These are phyloP conservation scores for Semnornis frantzii DNA, from an alignment of 2,113 vertebrate species.

Conservation along the genomic window DNA sequence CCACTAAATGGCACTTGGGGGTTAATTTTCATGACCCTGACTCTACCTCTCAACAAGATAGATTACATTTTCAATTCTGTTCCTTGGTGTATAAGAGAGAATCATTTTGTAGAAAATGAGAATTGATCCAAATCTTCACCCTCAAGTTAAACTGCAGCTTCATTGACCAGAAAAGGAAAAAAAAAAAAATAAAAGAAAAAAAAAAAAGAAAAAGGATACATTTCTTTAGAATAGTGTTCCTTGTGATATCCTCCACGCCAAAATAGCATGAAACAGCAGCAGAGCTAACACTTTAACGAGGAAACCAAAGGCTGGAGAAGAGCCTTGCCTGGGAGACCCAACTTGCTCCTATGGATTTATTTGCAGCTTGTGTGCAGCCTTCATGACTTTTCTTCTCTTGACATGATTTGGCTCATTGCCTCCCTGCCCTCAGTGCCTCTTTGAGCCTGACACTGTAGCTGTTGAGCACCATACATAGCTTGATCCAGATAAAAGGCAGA, in stretches of 20 bases:
- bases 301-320: background rate
- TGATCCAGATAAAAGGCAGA: background rate
- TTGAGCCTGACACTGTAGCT: background rate
- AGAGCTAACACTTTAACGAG: background rate
- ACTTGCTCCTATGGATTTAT: accelerated
- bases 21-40: constrained; percentile 65
- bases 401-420: background rate
- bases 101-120: constrained; percentile 68
- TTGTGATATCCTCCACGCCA: background rate
- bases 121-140: constrained; percentile 68
- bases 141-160: constrained; percentile 54
- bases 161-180: constrained; percentile 34
- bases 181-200: too few relatives aligned
- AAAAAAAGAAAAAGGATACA: background rate
- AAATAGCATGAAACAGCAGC: background rate
- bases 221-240: background rate
- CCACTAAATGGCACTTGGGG: constrained; percentile 16
- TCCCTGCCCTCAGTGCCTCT: background rate
- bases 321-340: background rate
- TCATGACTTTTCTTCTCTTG: background rate
- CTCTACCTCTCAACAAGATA: constrained; percentile 58
- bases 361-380: background rate
- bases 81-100: constrained; percentile 46
- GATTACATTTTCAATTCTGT: constrained; percentile 66
- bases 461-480: accelerated